phyloP scores from a whole-genome alignment of 2,888 invertebrate genomes.

The Platycheirus albimanus region DNA sequence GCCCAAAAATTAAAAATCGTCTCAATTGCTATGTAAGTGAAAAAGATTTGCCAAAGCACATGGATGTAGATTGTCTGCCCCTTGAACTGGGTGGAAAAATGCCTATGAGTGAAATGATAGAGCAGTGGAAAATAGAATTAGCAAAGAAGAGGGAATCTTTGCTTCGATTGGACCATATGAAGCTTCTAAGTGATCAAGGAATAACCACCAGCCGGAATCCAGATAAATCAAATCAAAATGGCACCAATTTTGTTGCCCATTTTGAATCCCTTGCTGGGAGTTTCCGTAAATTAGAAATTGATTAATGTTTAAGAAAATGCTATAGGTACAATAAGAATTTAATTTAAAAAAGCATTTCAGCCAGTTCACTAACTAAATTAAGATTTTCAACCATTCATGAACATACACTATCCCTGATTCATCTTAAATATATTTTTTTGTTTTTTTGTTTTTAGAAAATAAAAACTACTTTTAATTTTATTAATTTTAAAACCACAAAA shows the following conservation, averaged over 20 bases:
- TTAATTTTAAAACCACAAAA: constrained; percentile 24
- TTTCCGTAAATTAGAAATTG: constrained; percentile 88
- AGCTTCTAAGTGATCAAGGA: constrained; percentile 86
- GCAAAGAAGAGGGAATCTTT: constrained; percentile 85
- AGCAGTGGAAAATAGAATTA: constrained; percentile 86
- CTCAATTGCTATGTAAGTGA: constrained; percentile 85
- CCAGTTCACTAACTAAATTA: constrained; percentile 61
- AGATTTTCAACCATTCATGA: constrained; percentile 43
- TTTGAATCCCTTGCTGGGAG: constrained; percentile 84
- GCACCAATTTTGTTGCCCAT: constrained; percentile 80
- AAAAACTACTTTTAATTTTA: constrained; percentile 11
- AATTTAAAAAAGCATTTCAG: constrained; percentile 47
- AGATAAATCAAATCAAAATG: constrained; percentile 79
- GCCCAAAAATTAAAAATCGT: constrained; percentile 88
- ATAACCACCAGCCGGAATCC: constrained; percentile 82
- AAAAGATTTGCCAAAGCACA: constrained; percentile 85
- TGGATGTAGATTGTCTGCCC: constrained; percentile 87
- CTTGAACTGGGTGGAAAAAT: constrained; percentile 88
- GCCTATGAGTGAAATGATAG: constrained; percentile 88
- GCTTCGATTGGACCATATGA: constrained; percentile 86
- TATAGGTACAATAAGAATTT: constrained; percentile 33
- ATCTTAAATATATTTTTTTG: constrained; percentile 11
- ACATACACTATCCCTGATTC: constrained; percentile 32
- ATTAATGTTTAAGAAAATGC: constrained; percentile 82
- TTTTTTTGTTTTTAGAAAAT: constrained; percentile 42